Evolutionary conservation across 2,797 vertebrate species (phyloP).

Genomic region (Diplodus puntazzo): DNA sequence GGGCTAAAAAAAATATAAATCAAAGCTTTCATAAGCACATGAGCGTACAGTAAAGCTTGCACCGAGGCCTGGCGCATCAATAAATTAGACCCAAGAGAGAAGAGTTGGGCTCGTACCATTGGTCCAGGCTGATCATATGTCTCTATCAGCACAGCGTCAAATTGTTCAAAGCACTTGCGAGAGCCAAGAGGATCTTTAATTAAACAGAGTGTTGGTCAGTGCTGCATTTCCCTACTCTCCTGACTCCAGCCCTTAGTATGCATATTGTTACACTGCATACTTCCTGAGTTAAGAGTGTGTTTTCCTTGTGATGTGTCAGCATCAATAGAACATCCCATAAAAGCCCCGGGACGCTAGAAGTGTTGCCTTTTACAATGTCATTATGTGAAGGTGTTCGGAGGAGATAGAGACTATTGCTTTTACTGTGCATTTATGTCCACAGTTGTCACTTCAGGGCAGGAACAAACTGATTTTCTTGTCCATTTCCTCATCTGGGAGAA

Average conservation of each 20-base stretch:
- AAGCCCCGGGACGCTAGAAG: slow-evolving; percentile 49
- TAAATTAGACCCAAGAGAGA: slow-evolving; percentile 81
- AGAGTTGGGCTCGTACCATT: slow-evolving; percentile 67
- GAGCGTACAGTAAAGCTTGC: slow-evolving; percentile 66
- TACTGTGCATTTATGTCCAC: slow-evolving; percentile 50
- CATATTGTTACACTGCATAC: slow-evolving; percentile 45
- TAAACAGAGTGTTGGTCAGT: slow-evolving; percentile 77
- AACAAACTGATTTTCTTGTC: slow-evolving; percentile 59
- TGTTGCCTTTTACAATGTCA: slow-evolving; percentile 69
- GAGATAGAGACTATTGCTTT: slow-evolving; percentile 53
- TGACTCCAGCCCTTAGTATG: slow-evolving; percentile 27
- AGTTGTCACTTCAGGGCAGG: slow-evolving; percentile 23
- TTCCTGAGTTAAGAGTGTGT: slow-evolving; percentile 28
- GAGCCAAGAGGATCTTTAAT: slow-evolving; percentile 79
- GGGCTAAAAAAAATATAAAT: slow-evolving; percentile 70
- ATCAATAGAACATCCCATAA: slow-evolving; percentile 62
- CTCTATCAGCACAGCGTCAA: slow-evolving; percentile 75
- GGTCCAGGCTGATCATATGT: slow-evolving; percentile 69
- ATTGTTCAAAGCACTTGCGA: slow-evolving; percentile 75
- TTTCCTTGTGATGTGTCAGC: slow-evolving; percentile 67
- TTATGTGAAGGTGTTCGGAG: slow-evolving; percentile 62
- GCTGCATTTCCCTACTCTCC: slow-evolving; percentile 56
- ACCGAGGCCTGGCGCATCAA: slow-evolving; percentile 68
- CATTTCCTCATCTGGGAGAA: slow-evolving; percentile 57
- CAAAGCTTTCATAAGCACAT: slow-evolving; percentile 73